A percentile compares a stretch with the other conserved stretches of the same genome.
phyloP scores from a whole-genome alignment of 2,888 invertebrate species.

The Hoplodrina blanda region DNA sequence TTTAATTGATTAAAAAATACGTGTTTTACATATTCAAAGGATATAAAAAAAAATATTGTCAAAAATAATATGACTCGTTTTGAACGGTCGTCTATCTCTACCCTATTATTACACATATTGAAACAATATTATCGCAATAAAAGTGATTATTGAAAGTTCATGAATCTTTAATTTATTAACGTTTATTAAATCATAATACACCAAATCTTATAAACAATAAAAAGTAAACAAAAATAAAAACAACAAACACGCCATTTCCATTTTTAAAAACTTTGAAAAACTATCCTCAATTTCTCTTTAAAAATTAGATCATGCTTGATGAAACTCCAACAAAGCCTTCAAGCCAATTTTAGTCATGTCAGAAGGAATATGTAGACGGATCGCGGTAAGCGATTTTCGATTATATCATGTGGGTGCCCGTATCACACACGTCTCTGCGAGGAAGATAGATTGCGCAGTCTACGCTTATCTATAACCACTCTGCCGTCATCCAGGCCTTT shows the following conservation, averaged over 20 bases:
- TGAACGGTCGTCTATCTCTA: no score
- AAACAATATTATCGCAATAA: no score
- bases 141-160: no score
- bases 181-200: no score
- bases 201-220: no score
- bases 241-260: not conserved
- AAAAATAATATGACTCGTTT: no score
- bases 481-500: conserved; percentile 76
- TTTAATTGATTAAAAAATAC: not conserved
- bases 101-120: no score
- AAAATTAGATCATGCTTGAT: conserved; percentile 50
- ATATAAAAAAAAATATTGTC: no score
- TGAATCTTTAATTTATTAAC: no score
- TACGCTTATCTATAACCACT: conserved; percentile 78
- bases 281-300: conserved; percentile 11
- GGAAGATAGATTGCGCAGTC: conserved; percentile 84
- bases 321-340: conserved; percentile 73
- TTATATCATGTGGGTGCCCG: conserved; percentile 80
- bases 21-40: no score
- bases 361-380: conserved; percentile 78
- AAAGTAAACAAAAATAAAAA: not conserved
- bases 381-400: conserved; percentile 82
- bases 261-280: conserved; percentile 6
- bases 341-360: conserved; percentile 77
- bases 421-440: conserved; percentile 79